phyloP scores from a whole-genome alignment of 1,140 invertebrate genomes.

The Adoxophyes honmai region DNA sequence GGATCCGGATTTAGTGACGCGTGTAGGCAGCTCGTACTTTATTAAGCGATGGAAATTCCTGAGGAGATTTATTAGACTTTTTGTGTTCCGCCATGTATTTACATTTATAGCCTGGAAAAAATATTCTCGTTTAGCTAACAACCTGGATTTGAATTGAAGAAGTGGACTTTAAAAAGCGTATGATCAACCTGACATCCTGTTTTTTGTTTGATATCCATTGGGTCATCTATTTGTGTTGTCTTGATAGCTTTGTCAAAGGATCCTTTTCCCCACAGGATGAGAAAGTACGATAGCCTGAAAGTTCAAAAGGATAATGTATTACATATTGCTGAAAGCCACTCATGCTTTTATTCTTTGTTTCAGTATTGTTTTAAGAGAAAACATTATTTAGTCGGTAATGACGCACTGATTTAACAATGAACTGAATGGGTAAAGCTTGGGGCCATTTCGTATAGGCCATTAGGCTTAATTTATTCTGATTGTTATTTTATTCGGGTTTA shows the following conservation, averaged over 20 bases:
- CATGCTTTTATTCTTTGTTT: too few relatives aligned
- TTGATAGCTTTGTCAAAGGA: neutral
- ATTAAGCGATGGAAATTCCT: constrained; percentile 22
- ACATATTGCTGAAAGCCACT: too few relatives aligned
- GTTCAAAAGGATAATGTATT: too few relatives aligned
- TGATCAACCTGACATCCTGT: too few relatives aligned
- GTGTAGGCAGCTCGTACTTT: constrained; percentile 23
- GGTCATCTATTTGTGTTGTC: neutral
- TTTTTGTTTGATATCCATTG: neutral
- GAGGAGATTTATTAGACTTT: neutral
- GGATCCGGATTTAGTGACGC: constrained; percentile 17
- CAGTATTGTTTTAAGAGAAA: too few relatives aligned
- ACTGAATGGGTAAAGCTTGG: too few relatives aligned
- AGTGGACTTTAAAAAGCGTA: neutral
- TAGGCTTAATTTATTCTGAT: too few relatives aligned
- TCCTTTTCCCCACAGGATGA: neutral
- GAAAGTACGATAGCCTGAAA: neutral
- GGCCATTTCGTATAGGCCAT: too few relatives aligned
- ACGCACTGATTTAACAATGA: too few relatives aligned
- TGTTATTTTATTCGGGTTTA: too few relatives aligned
- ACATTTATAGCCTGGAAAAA: neutral
- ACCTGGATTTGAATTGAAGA: neutral
- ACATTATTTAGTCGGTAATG: too few relatives aligned
- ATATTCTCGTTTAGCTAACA: neutral
- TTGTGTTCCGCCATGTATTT: neutral